Percentiles rank a stretch among this genome's conserved stretches.
Conservation (phyloP, 2,797 vertebrate genomes). For the Sebastes umbrosus region DNA sequence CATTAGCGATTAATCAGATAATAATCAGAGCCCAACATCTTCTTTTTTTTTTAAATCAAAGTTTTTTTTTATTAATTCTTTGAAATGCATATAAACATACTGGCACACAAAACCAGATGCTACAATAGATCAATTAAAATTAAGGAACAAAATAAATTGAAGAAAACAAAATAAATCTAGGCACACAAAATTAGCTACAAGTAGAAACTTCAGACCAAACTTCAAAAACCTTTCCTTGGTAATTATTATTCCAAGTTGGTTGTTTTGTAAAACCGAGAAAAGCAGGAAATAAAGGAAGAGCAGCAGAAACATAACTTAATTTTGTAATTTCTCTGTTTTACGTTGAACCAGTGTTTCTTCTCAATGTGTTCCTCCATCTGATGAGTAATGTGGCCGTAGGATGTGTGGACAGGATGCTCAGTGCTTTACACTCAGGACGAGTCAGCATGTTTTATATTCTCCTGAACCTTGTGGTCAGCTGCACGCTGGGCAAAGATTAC, state of each 20-base stretch:
- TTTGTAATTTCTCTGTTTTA: neutral
- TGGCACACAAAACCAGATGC: no score
- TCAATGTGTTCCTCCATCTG: neutral
- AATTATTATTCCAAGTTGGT: neutral
- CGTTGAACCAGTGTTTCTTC: neutral
- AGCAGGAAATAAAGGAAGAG: neutral
- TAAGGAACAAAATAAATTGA: no score
- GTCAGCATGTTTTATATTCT: constrained; percentile 67
- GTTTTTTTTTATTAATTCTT: no score
- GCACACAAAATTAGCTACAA: no score
- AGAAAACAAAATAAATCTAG: no score
- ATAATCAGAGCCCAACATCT: no score
- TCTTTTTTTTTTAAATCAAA: no score
- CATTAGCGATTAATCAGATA: neutral
- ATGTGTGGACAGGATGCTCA: constrained; percentile 56
- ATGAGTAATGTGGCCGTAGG: constrained; percentile 16
- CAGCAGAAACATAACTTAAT: neutral
- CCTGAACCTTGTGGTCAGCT: constrained; percentile 54
- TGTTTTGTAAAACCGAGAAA: neutral
- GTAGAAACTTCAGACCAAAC: no score
- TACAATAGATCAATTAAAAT: no score
- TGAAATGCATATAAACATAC: no score
- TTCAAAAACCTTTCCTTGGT: no score
- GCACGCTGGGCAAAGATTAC: constrained; percentile 71
- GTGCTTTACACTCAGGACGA: constrained; percentile 48